Evolutionary conservation across 2,888 invertebrate genomes (phyloP).

Genomic region (Tryphoninae sp.): DNA sequence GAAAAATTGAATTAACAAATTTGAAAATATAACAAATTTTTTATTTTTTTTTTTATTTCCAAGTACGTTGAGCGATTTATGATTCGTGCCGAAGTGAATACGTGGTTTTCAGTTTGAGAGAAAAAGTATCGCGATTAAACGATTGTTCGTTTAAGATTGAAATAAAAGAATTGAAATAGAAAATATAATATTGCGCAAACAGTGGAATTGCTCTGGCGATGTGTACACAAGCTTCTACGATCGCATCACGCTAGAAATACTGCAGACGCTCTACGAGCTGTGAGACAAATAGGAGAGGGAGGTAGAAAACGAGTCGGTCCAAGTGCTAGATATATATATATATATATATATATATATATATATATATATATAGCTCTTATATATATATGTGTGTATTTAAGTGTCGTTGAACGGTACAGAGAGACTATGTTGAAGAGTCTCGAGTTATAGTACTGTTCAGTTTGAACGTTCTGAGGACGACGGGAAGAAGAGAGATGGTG

Average conservation of each 20-base stretch:
- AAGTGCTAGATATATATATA: constrained; percentile 13
- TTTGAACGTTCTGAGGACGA: constrained; percentile 41
- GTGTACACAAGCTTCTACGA: constrained; percentile 23
- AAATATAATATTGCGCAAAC: constrained; percentile 17
- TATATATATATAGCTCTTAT: background rate
- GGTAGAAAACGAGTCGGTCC: constrained; percentile 38
- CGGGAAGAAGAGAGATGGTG: constrained; percentile 35
- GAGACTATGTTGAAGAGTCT: constrained; percentile 47
- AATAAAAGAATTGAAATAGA: background rate
- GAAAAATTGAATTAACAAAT: no score
- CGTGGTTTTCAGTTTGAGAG: background rate
- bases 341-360: background rate
- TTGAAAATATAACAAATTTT: no score
- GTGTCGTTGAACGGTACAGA: constrained; percentile 49
- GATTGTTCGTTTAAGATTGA: background rate
- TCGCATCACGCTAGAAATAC: constrained; percentile 4
- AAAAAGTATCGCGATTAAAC: background rate
- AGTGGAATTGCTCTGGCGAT: background rate
- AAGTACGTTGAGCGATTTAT: no score
- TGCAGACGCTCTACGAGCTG: constrained; percentile 13
- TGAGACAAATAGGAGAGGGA: constrained; percentile 7
- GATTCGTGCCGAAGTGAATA: no score
- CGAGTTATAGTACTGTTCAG: constrained; percentile 49
- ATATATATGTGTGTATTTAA: background rate
- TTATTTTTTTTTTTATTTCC: no score